Percentiles rank a stretch among this genome's conserved stretches.
These are phyloP conservation scores for Hybos culiciformis DNA, from an alignment of 2,888 invertebrate genomes.

Conservation along the genomic window DNA sequence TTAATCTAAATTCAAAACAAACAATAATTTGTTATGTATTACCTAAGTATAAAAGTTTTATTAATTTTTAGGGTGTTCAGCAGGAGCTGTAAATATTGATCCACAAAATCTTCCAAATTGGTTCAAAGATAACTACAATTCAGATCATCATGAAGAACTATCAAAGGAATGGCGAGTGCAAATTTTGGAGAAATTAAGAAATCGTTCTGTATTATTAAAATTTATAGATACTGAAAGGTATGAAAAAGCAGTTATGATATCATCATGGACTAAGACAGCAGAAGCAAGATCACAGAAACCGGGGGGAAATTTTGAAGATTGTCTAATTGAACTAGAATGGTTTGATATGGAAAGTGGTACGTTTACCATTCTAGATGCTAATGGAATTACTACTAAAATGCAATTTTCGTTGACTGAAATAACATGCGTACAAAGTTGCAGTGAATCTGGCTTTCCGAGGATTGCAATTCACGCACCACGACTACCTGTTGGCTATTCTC, in stretches of 20 bases:
- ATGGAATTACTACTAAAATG: constrained; percentile 60
- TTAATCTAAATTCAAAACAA: no score
- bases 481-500: constrained; percentile 36
- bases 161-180: constrained; percentile 61
- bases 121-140: constrained; percentile 44
- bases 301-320: constrained; percentile 51
- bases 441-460: constrained; percentile 66
- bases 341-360: constrained; percentile 58
- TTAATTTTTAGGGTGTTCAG: no score
- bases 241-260: constrained; percentile 67
- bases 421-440: constrained; percentile 59
- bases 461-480: constrained; percentile 60
- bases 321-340: constrained; percentile 71
- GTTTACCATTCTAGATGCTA: constrained; percentile 60
- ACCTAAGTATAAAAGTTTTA: no score
- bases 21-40: no score
- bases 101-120: constrained; percentile 64
- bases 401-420: constrained; percentile 64
- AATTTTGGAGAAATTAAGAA: constrained; percentile 54
- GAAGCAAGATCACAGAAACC: constrained; percentile 54
- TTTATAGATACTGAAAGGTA: constrained; percentile 44
- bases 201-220: constrained; percentile 38
- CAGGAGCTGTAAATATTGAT: constrained; percentile 66
- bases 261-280: constrained; percentile 75
- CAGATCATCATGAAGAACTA: constrained; percentile 46